phyloP scores from a whole-genome alignment of 64 coral and sea anemone genomes.

The Trachythela sp. region DNA sequence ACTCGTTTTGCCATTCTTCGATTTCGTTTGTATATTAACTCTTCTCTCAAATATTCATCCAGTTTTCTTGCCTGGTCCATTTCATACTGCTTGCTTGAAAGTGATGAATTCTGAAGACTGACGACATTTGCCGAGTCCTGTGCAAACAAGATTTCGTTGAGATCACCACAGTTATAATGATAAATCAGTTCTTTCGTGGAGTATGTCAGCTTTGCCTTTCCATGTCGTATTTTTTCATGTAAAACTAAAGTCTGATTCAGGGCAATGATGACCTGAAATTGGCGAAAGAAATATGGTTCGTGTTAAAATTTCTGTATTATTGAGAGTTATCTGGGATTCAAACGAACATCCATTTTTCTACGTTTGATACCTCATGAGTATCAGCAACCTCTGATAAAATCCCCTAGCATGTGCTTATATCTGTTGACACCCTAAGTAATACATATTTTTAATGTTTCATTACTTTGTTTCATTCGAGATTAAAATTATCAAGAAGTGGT shows the following conservation, averaged over 20 bases:
- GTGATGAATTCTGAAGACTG: neutral
- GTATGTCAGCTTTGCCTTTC: neutral
- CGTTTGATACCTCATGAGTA: no score
- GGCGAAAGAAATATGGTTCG: neutral
- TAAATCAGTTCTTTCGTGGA: conserved; percentile 14
- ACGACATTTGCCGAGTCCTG: neutral
- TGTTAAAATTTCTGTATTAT: no score
- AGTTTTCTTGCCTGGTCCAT: neutral
- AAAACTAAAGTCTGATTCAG: neutral
- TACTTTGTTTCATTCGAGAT: no score
- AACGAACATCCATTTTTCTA: no score
- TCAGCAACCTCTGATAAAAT: no score
- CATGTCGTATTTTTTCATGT: neutral
- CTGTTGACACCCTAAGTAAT: no score
- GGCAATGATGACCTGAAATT: conserved; percentile 2
- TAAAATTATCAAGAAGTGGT: no score
- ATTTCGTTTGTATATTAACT: neutral
- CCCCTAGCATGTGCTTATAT: no score
- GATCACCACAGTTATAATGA: conserved; percentile 19
- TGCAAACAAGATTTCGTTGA: neutral
- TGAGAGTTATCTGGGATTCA: no score
- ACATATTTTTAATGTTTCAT: no score
- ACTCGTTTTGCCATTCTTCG: neutral
- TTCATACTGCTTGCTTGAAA: neutral
- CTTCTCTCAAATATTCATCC: neutral